These are phyloP conservation scores for Ciconia stormi DNA, from an alignment of 2,113 vertebrate species.

Conservation along the genomic window DNA sequence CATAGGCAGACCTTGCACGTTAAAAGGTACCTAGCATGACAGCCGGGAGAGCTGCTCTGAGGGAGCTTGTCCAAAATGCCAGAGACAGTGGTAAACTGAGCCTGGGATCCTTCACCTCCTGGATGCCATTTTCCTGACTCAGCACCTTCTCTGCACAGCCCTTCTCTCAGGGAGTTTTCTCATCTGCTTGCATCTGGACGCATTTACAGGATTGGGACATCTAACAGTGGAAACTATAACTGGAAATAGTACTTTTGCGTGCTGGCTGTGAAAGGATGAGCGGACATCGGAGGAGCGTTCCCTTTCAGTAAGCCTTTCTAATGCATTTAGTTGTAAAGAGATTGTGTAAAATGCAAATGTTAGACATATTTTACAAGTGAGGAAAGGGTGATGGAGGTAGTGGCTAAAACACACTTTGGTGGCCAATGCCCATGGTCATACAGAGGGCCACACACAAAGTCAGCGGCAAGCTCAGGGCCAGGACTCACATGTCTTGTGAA, in stretches of 20 bases:
- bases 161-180: background rate
- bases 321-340: background rate
- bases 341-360: background rate
- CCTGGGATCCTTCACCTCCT: background rate
- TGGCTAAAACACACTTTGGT: background rate
- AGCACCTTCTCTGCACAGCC: background rate
- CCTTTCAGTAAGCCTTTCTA: background rate
- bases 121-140: background rate
- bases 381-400: background rate
- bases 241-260: background rate
- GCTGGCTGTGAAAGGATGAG: background rate
- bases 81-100: background rate
- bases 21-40: background rate
- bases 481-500: fast-evolving
- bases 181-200: background rate
- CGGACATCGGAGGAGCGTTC: background rate
- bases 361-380: background rate
- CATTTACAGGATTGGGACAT: background rate
- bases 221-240: background rate
- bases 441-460: background rate
- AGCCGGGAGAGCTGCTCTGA: background rate
- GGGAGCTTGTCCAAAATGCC: background rate
- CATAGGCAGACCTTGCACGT: background rate
- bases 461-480: background rate
- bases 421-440: background rate